phyloP scores from a whole-genome alignment of 2,113 vertebrate species.

The Colaptes auratus region DNA sequence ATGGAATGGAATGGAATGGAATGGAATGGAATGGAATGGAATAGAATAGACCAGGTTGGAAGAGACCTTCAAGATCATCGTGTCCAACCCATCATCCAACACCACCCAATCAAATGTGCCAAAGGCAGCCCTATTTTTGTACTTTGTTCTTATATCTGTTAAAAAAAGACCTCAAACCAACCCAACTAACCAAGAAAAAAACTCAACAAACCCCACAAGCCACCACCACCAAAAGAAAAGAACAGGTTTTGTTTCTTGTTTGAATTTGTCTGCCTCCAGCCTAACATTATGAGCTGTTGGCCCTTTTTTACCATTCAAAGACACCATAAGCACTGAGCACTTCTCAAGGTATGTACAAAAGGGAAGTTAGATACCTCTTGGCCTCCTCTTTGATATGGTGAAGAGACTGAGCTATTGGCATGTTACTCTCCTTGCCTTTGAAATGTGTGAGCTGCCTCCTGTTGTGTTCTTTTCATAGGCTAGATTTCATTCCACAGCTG shows the following conservation, averaged over 20 bases:
- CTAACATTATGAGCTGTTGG: background rate
- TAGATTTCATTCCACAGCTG: background rate
- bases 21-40: too few relatives aligned
- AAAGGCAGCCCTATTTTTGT: slow-evolving; percentile 4
- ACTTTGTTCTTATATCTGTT: background rate
- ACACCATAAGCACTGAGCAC: background rate
- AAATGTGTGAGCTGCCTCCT: background rate
- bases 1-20: too few relatives aligned
- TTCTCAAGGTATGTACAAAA: background rate
- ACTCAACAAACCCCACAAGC: too few relatives aligned
- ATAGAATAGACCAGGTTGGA: too few relatives aligned
- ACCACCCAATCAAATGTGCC: too few relatives aligned
- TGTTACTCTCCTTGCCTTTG: background rate
- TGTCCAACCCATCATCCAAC: too few relatives aligned
- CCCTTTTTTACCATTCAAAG: background rate
- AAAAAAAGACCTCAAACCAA: background rate
- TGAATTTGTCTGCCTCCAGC: background rate
- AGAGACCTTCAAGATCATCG: too few relatives aligned
- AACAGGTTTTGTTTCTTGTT: background rate
- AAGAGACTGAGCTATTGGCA: background rate
- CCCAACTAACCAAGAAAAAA: too few relatives aligned
- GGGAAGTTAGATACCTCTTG: background rate
- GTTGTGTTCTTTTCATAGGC: background rate
- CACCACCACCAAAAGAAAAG: too few relatives aligned
- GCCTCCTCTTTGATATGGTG: background rate